Evolutionary conservation across 2,797 vertebrate genomes (phyloP), one percentile per base, ranked within the genome.

Genomic region (Sparus aurata): DNA sequence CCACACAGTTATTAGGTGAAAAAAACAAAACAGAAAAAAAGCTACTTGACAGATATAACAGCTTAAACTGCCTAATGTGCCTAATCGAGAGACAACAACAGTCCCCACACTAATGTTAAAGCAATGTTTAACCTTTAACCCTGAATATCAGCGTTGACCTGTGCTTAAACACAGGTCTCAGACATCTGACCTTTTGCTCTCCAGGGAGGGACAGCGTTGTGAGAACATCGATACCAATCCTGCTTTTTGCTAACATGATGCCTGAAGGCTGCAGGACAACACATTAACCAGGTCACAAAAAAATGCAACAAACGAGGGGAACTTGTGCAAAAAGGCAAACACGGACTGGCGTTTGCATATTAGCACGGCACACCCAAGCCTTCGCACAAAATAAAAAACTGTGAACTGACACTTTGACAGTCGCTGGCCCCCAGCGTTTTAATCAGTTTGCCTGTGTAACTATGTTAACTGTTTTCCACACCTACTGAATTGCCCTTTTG

Each of bases 401-500:
- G 43, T 6, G 70, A 77, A 68, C 50, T 41, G 55, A 82, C 25
- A 20, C 52, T 82, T 73, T 54, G 78, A 77, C 20, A 17, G 57
- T 64, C 3, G 8, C 17, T 75, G 78, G 69, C 30, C 80, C 79
- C 67, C 73, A 45, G 27, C n/a, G 64, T 50, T 60, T 89, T 92
- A 85, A 86, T 92, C 85, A 91, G 83, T 79, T 64, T 82, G 85
- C 88, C 85, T 83, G 47, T 89, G 70, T 85, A 90, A 89, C 71
- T 9, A n/a, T 82, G 77, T 91, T 91, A 91, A 91, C 84, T 90
- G 34, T 34, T 34, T 34, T 9, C 34, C 34, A 34, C 34, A 34
- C 5, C 34, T 6, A 34, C 34, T 34, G 34, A 34, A 34, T 9
- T 34, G 7, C 34, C 34, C 34, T 34, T 34, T 34, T 34, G 34